Evolutionary conservation across 2,113 vertebrate species (phyloP).

Genomic region (Chauna torquata): DNA sequence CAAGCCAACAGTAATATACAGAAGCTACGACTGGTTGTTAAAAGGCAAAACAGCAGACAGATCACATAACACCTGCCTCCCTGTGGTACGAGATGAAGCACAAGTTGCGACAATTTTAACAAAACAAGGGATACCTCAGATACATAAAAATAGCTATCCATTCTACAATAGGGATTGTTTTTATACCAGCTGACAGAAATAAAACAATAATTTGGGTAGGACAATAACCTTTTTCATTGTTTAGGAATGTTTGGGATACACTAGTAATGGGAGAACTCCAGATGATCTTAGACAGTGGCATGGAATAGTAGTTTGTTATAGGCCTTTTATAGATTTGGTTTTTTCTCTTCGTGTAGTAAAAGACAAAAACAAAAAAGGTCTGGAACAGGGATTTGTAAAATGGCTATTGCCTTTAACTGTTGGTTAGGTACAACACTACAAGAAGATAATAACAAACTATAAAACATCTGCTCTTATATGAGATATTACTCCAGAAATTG

Average conservation of each 20-base stretch:
- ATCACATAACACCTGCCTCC: background rate
- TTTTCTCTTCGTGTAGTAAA: background rate
- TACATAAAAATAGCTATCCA: background rate
- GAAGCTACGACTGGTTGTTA: background rate
- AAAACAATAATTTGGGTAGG: background rate
- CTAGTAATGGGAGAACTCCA: background rate
- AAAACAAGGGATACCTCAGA: background rate
- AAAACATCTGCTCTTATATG: background rate
- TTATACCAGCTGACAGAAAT: background rate
- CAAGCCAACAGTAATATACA: background rate
- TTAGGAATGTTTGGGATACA: slow-evolving; percentile 34
- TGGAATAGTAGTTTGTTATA: slow-evolving; percentile 9
- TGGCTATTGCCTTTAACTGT: background rate
- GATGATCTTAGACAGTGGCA: background rate
- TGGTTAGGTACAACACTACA: background rate
- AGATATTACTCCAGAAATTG: background rate
- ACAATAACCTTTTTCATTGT: background rate
- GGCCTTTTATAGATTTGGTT: slow-evolving; percentile 25
- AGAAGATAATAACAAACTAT: background rate
- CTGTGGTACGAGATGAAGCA: background rate
- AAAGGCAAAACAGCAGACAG: background rate
- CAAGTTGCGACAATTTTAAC: background rate
- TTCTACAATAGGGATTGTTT: background rate
- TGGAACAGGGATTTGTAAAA: slow-evolving; percentile 4
- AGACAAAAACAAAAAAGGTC: background rate